phyloP scores from a whole-genome alignment of 1,140 invertebrate species.

The Himalopsyche phryganea region DNA sequence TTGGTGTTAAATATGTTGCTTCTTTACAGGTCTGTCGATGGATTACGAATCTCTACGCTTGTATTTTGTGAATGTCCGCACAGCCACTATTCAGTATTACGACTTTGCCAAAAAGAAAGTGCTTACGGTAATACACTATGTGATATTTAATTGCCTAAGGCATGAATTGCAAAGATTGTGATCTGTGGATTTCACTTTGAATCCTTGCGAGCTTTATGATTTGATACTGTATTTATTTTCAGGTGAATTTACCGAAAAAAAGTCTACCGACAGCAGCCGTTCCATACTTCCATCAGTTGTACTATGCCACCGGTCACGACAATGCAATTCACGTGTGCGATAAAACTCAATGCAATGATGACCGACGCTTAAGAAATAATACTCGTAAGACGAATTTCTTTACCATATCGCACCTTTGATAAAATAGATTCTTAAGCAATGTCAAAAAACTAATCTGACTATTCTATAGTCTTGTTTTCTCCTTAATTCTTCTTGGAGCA shows the following conservation, averaged over 20 bases:
- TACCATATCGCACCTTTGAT: neutral
- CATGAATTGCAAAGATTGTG: neutral
- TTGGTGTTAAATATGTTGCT: slow-evolving; percentile 18
- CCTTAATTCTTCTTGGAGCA: no score
- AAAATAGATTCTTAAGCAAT: no score
- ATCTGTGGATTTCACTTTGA: slow-evolving; percentile 6
- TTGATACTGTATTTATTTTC: neutral
- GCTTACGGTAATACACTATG: slow-evolving; percentile 31
- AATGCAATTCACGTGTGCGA: slow-evolving; percentile 57
- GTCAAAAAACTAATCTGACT: no score
- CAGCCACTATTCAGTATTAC: slow-evolving; percentile 63
- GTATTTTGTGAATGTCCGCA: slow-evolving; percentile 67
- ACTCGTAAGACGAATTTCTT: slow-evolving; percentile 57
- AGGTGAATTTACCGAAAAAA: slow-evolving; percentile 38
- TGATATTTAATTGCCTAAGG: neutral
- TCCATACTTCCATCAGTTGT: slow-evolving; percentile 55
- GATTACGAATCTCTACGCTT: slow-evolving; percentile 60
- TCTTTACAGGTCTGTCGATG: slow-evolving; percentile 55
- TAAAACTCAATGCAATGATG: slow-evolving; percentile 43
- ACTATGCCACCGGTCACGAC: slow-evolving; percentile 60
- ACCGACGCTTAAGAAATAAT: slow-evolving; percentile 47
- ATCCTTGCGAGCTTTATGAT: no score
- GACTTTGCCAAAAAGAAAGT: slow-evolving; percentile 53
- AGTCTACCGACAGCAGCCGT: slow-evolving; percentile 55
- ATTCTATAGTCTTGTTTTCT: no score